Evolutionary conservation across 2,888 invertebrate species (phyloP).

Genomic region (Phoenoteleia sp.): DNA sequence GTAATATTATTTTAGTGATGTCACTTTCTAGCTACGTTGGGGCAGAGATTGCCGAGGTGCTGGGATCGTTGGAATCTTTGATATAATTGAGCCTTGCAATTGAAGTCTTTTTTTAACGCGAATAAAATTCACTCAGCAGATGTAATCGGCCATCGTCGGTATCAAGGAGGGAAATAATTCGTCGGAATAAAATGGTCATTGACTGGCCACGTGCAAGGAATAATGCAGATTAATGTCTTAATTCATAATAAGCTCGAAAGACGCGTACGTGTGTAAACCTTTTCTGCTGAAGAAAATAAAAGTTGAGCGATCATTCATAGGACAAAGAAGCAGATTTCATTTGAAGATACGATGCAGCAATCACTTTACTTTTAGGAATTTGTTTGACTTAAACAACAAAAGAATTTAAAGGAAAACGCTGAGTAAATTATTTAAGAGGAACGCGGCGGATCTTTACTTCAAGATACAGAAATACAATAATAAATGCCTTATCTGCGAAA

Average conservation of each 20-base stretch:
- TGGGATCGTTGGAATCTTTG: conserved; percentile 30
- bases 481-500: too few relatives aligned
- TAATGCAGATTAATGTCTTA: conserved; percentile 49
- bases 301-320: conserved; percentile 18
- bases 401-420: too few relatives aligned
- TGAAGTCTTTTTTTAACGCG: conserved; percentile 10
- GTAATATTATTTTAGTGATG: conserved; percentile 72
- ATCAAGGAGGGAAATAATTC: conserved; percentile 28
- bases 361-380: too few relatives aligned
- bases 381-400: too few relatives aligned
- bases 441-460: too few relatives aligned
- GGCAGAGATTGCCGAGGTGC: conserved; percentile 70
- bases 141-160: conserved; percentile 15
- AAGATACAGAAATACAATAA: too few relatives aligned
- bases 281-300: conserved; percentile 2
- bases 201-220: conserved; percentile 51
- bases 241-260: conserved; percentile 47
- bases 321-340: conserved; percentile 19
- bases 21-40: conserved; percentile 58
- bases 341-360: too few relatives aligned
- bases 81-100: conserved; percentile 27
- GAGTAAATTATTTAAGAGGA: too few relatives aligned
- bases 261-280: conserved; percentile 14
- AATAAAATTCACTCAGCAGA: conserved; percentile 10
- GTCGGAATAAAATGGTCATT: conserved; percentile 57